phyloP scores from a whole-genome alignment of 2,888 invertebrate genomes.

The Eueremaeus valkanovi region DNA sequence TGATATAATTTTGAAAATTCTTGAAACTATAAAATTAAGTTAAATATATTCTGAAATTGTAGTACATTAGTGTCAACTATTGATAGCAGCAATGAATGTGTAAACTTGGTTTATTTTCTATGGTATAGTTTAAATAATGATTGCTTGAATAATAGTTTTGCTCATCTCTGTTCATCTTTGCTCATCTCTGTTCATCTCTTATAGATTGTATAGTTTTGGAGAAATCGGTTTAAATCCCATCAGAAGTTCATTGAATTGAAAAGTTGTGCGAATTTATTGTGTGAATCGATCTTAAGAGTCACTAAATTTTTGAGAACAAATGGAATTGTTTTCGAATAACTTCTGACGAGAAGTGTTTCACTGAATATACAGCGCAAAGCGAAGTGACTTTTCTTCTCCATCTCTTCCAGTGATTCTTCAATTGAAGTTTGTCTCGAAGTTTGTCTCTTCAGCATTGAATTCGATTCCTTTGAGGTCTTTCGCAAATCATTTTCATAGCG shows the following conservation, averaged over 20 bases:
- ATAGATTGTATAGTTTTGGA: no score
- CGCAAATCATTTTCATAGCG: conserved; percentile 53
- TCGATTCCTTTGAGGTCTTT: conserved; percentile 52
- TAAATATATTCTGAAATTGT: no score
- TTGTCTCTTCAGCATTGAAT: conserved; percentile 52
- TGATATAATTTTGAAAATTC: no score
- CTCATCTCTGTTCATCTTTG: no score
- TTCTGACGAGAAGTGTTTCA: conserved; percentile 54
- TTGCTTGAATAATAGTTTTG: no score
- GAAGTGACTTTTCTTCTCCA: conserved; percentile 54
- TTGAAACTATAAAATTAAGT: no score
- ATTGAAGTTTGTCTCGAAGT: conserved; percentile 38
- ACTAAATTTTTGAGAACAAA: conserved; percentile 46
- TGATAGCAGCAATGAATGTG: no score
- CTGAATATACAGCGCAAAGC: conserved; percentile 54
- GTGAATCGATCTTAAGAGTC: conserved; percentile 43
- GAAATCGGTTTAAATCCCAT: not conserved
- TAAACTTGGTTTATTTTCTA: no score
- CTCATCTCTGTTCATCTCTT: no score
- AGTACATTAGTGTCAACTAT: no score
- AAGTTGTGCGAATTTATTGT: conserved; percentile 37
- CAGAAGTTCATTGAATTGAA: not conserved
- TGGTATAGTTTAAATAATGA: no score
- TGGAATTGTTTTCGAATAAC: conserved; percentile 50
- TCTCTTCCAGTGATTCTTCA: conserved; percentile 43